These are phyloP conservation scores for Mylabris phalerata DNA, from an alignment of 1,140 invertebrate species.

Conservation along the genomic window DNA sequence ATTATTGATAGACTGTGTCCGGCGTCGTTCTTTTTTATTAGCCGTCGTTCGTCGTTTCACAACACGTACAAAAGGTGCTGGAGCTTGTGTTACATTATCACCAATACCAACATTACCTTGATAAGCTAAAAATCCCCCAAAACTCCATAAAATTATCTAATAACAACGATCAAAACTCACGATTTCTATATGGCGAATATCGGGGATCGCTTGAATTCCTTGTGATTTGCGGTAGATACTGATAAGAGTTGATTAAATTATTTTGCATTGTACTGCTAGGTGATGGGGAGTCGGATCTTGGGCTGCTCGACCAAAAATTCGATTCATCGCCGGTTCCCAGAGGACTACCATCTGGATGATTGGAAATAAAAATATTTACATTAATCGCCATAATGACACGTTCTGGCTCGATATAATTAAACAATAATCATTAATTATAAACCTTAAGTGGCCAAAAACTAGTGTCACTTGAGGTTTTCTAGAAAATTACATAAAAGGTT, in stretches of 20 bases:
- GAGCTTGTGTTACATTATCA: slow-evolving; percentile 19
- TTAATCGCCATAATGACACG: too few species aligned
- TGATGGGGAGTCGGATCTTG: slow-evolving; percentile 38
- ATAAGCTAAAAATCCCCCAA: slow-evolving; percentile 19
- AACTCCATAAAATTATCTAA: neutral
- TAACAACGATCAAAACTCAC: slow-evolving; percentile 1
- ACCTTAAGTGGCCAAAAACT: neutral
- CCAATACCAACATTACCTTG: slow-evolving; percentile 18
- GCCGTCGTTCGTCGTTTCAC: slow-evolving; percentile 71
- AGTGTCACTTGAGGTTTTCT: neutral
- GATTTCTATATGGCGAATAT: neutral
- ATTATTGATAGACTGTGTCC: slow-evolving; percentile 92
- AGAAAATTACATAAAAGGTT: too few species aligned
- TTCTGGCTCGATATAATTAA: neutral
- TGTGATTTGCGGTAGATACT: slow-evolving; percentile 6
- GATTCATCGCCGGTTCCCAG: slow-evolving; percentile 34
- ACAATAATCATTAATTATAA: neutral
- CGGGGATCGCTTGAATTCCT: slow-evolving; percentile 18
- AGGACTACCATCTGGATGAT: slow-evolving; percentile 30
- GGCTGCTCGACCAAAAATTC: slow-evolving; percentile 39
- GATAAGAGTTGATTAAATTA: slow-evolving; percentile 30
- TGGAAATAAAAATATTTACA: neutral
- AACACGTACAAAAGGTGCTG: slow-evolving; percentile 49
- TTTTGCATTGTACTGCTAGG: slow-evolving; percentile 26
- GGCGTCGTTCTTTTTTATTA: slow-evolving; percentile 87